Evolutionary conservation across 1,140 invertebrate species (phyloP), one percentile per base, ranked within the genome.

Genomic region (Planococcus citri): DNA sequence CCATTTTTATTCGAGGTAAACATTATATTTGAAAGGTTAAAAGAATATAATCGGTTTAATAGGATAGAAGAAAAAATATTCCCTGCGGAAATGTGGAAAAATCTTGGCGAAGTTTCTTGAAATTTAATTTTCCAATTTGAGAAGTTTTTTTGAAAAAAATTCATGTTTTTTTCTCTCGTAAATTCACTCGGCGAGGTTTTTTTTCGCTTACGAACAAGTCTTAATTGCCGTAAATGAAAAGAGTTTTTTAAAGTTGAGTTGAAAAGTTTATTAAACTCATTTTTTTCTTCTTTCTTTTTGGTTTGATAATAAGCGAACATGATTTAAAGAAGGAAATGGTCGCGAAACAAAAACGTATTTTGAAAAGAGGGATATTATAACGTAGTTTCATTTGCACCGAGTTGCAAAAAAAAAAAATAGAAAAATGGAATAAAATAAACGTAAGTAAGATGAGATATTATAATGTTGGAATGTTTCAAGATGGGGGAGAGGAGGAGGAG

Each of bases 51-150:
- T 51, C 10, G 12, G 41, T 51, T 51, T 51, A 51, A 20, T 51
- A 51, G 41, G n/a, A 51, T 17, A 51, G 33, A 37, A 37, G 14
- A 51, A 51, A 51, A 51, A 17, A 51, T 51, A 51, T 51, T 51
- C 41, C 41, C 41, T 14, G 17, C 41, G 41, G 41, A 51, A 51
- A 51, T 51, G 41, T 25, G 17, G 60, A 64, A 64, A 64, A 64
- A 27, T 27, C 60, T 64, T 64, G 21, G 25, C 60, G 60, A 64
- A 64, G 25, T 64, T 64, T 10, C 10, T n/a, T 17, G 17, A 64
- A 64, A 64, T 64, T 64, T 24, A 64, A 64, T 64, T 64, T 64
- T 64, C 22, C 60, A 17, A 64, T 64, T 64, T 64, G 4, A 64
- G 25, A 64, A 64, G 6, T 25, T 64, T 17, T 25, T 60, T 60